Evolutionary conservation across 37 sponge, comb jelly and placozoan genomes (phyloP).

Genomic region (Diacarnus erythraeanus): DNA sequence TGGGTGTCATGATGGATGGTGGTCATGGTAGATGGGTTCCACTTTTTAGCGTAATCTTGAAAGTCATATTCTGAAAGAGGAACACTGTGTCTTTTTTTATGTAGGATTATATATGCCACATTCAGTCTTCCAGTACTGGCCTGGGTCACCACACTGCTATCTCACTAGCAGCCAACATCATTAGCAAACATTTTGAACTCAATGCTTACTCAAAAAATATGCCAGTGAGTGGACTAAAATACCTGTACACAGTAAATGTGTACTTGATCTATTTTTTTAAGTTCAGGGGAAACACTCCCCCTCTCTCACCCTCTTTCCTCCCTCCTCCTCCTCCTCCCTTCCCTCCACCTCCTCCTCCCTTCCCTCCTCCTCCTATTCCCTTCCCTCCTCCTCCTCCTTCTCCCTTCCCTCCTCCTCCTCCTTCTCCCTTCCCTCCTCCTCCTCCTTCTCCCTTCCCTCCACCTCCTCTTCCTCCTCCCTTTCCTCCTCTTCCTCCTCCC

Average conservation of each 20-base stretch:
- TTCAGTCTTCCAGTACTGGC: conserved; percentile 11
- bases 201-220: conserved; percentile 27
- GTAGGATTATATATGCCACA: conserved; percentile 43
- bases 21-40: no score
- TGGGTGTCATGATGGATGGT: no score
- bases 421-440: conserved; percentile 14
- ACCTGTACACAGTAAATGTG: background rate
- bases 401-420: conserved; percentile 26
- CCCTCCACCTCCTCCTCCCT: no score
- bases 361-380: conserved; percentile 17
- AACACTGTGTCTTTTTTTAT: background rate
- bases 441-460: no score
- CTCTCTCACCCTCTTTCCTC: no score
- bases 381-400: conserved; percentile 21
- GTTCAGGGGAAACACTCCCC: no score
- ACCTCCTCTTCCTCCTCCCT: conserved; percentile 35
- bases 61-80: no score
- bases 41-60: no score
- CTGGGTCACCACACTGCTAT: conserved; percentile 56
- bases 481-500: conserved; percentile 11
- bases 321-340: conserved; percentile 1
- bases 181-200: conserved; percentile 32
- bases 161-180: conserved; percentile 54
- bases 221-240: conserved; percentile 34
- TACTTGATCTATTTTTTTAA: background rate